Evolutionary conservation across 2,113 vertebrate genomes (phyloP).

Genomic region (Pristiophorus japonicus): DNA sequence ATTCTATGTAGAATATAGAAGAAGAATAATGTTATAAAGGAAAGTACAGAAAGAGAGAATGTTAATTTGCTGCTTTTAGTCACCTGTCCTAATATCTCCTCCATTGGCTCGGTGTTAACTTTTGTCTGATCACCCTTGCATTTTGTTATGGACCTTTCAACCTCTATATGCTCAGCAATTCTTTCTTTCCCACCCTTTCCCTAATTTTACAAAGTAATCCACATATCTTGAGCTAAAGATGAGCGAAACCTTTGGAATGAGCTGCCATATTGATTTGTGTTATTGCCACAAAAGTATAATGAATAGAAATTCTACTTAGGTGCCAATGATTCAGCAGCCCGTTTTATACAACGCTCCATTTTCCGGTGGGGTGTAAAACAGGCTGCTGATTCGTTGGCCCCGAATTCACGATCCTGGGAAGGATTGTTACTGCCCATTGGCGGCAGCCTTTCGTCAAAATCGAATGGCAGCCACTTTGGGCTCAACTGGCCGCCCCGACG

Average conservation of each 20-base stretch:
- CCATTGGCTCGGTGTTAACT: too few relatives aligned
- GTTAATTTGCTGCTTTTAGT: not conserved
- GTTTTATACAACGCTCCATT: not conserved
- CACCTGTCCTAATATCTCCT: too few relatives aligned
- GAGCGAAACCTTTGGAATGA: not conserved
- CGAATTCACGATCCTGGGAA: too few relatives aligned
- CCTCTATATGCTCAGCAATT: not conserved
- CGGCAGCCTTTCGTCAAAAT: too few relatives aligned
- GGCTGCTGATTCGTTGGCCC: too few relatives aligned
- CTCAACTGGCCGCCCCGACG: too few relatives aligned
- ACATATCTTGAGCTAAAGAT: not conserved
- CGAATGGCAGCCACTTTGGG: too few relatives aligned
- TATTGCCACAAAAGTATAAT: not conserved
- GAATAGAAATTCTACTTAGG: not conserved
- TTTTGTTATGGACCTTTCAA: not conserved
- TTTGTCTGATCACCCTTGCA: too few relatives aligned
- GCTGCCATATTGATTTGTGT: not conserved
- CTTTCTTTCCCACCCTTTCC: not conserved
- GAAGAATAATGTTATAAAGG: not conserved
- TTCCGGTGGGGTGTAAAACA: too few relatives aligned
- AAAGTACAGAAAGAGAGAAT: not conserved
- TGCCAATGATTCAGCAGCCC: not conserved
- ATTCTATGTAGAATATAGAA: not conserved
- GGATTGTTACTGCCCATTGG: too few relatives aligned
- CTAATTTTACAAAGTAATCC: not conserved